These are phyloP conservation scores for Sphenopsis melanotis DNA, from an alignment of 2,797 vertebrate species.

Conservation along the genomic window DNA sequence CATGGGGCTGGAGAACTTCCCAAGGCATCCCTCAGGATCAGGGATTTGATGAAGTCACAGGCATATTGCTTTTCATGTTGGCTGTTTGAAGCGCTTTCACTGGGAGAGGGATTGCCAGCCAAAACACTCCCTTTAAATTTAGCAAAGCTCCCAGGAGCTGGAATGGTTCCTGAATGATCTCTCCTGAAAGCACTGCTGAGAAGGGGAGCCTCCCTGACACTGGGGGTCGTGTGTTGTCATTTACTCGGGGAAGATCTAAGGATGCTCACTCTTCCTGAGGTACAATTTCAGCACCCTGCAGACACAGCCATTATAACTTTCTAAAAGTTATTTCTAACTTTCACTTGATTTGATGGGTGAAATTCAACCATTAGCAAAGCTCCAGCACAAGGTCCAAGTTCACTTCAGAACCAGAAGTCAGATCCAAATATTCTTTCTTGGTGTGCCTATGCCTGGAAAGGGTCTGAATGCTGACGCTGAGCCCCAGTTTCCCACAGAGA, in stretches of 20 bases:
- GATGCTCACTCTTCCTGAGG: neutral
- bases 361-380: slow-evolving; percentile 16
- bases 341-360: neutral
- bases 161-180: neutral
- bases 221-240: neutral
- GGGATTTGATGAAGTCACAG: neutral
- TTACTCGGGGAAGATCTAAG: neutral
- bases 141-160: neutral
- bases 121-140: neutral
- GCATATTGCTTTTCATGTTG: neutral
- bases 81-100: neutral
- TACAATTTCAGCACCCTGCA: neutral
- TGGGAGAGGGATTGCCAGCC: neutral
- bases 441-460: neutral
- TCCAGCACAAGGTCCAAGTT: slow-evolving; percentile 27
- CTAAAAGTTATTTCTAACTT: neutral
- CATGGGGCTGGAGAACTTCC: accelerated
- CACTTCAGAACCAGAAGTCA: neutral
- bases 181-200: neutral
- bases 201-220: neutral
- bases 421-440: neutral
- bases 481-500: neutral
- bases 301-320: neutral
- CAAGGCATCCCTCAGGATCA: neutral
- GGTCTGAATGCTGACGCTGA: neutral